Evolutionary conservation across 2,888 invertebrate genomes (phyloP).

Genomic region (Brachypalpus laphriformis): DNA sequence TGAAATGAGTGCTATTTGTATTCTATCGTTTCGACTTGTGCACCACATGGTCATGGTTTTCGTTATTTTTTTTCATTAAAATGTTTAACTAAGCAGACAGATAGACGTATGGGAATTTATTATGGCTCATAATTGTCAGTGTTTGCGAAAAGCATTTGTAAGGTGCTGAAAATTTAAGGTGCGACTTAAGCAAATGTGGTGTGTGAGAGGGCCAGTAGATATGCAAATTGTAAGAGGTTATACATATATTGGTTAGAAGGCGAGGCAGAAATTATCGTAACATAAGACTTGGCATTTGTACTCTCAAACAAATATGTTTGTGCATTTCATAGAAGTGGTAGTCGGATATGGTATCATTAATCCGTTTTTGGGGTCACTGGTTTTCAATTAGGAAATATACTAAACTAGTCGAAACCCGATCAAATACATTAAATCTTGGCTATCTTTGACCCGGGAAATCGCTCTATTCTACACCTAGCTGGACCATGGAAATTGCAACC

Average conservation of each 20-base stretch:
- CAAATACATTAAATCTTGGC: too few species aligned
- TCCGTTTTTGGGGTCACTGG: too few species aligned
- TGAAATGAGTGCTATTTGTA: conserved; percentile 15
- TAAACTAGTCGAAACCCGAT: too few species aligned
- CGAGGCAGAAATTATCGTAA: neutral
- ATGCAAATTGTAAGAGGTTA: conserved; percentile 1
- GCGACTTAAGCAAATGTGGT: conserved; percentile 7
- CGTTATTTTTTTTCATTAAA: neutral
- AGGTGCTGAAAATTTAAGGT: conserved; percentile 15
- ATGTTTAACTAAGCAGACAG: conserved; percentile 11
- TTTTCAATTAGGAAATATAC: too few species aligned
- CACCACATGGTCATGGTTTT: neutral
- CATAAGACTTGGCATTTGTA: conserved; percentile 2
- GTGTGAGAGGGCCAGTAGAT: neutral
- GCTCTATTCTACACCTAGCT: too few species aligned
- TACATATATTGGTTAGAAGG: neutral
- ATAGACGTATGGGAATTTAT: neutral
- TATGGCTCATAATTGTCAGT: neutral
- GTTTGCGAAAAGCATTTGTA: conserved; percentile 14
- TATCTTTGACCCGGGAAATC: too few species aligned
- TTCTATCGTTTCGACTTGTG: neutral
- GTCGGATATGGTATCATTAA: neutral
- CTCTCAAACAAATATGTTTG: neutral
- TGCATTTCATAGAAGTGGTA: neutral
- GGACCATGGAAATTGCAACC: too few species aligned